phyloP scores from a whole-genome alignment of 1,140 invertebrate genomes.

The Hyles vespertilio region DNA sequence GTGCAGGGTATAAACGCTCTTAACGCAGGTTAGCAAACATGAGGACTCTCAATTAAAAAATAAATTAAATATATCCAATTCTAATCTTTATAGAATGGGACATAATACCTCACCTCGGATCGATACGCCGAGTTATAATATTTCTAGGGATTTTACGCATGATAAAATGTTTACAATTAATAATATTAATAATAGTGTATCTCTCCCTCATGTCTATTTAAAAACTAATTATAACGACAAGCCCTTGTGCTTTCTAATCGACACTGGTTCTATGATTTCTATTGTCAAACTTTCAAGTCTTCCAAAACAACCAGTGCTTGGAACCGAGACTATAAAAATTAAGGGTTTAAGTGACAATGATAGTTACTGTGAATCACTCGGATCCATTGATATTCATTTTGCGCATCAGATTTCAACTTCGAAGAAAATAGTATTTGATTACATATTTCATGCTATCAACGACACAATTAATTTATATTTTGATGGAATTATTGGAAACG shows the following conservation, averaged over 20 bases:
- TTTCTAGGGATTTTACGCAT: slow-evolving; percentile 8
- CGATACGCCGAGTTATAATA: too few species aligned
- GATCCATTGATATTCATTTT: neutral
- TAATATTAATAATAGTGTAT: slow-evolving; percentile 15
- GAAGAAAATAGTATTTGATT: slow-evolving; percentile 1
- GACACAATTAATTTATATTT: slow-evolving; percentile 15
- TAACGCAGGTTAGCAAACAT: too few species aligned
- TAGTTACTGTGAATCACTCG: slow-evolving; percentile 16
- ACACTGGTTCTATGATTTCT: slow-evolving; percentile 19
- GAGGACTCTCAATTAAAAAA: too few species aligned
- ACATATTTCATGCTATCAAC: slow-evolving; percentile 10
- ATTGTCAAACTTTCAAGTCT: slow-evolving; percentile 21
- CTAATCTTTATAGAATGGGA: too few species aligned
- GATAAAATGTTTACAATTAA: slow-evolving; percentile 11
- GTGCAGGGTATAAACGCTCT: too few species aligned
- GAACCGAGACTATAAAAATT: slow-evolving; percentile 11
- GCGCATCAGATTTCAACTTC: neutral
- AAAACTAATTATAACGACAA: slow-evolving; percentile 1
- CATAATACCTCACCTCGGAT: too few species aligned
- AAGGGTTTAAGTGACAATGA: slow-evolving; percentile 19
- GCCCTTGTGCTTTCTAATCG: slow-evolving; percentile 21
- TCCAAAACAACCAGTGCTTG: slow-evolving; percentile 10
- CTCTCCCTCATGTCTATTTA: slow-evolving; percentile 7
- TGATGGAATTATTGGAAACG: slow-evolving; percentile 30
- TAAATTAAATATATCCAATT: too few species aligned